phyloP scores from a whole-genome alignment of 2,888 invertebrate species.

The Panopea generosa region DNA sequence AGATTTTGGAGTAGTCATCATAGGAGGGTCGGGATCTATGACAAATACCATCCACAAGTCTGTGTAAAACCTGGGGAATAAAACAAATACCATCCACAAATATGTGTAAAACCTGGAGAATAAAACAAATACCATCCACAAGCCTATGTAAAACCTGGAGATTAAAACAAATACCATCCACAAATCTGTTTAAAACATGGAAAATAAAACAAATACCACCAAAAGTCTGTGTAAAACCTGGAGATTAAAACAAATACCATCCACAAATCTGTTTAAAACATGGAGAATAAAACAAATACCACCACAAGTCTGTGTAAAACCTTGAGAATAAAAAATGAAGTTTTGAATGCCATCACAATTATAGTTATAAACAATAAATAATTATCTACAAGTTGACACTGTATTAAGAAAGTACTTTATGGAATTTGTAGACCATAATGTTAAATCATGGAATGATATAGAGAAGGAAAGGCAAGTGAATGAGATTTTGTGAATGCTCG shows the following conservation, averaged over 20 bases:
- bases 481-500: too few relatives aligned
- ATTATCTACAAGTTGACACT: too few relatives aligned
- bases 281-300: too few relatives aligned
- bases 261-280: too few relatives aligned
- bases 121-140: slow-evolving; percentile 41
- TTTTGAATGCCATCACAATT: too few relatives aligned
- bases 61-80: slow-evolving; percentile 71
- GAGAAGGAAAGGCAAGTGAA: too few relatives aligned
- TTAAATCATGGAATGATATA: too few relatives aligned
- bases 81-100: slow-evolving; percentile 73
- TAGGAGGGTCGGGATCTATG: slow-evolving; percentile 62
- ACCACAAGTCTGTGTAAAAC: slow-evolving; percentile 72
- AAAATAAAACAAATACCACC: too few relatives aligned
- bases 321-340: slow-evolving; percentile 66
- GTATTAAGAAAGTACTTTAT: too few relatives aligned
- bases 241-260: slow-evolving; percentile 19
- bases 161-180: not conserved
- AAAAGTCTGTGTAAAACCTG: slow-evolving; percentile 75
- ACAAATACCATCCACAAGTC: slow-evolving; percentile 73
- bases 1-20: slow-evolving; percentile 66
- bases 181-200: too few relatives aligned
- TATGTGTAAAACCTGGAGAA: slow-evolving; percentile 72
- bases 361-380: too few relatives aligned
- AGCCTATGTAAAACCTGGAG: slow-evolving; percentile 74
- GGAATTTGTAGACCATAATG: too few relatives aligned